A percentile compares a stretch with the other conserved stretches of the same genome.
These are phyloP conservation scores for Phalanger gymnotis DNA, from an alignment of 2,797 vertebrate species.

Conservation along the genomic window DNA sequence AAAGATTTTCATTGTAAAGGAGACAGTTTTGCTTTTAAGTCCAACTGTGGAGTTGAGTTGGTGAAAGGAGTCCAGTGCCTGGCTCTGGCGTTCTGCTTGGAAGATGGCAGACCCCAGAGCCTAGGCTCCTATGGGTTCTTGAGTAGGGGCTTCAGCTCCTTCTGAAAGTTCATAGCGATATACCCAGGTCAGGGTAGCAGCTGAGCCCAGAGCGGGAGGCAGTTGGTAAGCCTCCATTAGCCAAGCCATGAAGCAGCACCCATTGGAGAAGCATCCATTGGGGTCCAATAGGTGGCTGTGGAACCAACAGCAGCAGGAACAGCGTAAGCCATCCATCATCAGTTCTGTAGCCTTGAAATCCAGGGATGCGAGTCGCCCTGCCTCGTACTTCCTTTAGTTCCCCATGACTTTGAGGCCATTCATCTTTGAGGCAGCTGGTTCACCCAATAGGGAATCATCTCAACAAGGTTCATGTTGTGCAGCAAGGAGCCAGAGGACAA, in stretches of 20 bases:
- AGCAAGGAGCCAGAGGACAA: neutral
- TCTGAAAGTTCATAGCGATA: neutral
- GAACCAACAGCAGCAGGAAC: neutral
- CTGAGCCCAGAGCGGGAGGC: neutral
- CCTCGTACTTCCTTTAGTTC: neutral
- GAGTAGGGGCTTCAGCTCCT: neutral
- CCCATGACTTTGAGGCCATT: neutral
- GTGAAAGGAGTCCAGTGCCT: neutral
- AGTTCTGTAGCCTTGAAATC: neutral
- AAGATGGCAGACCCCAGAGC: too few relatives aligned
- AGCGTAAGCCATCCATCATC: neutral
- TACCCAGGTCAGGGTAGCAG: neutral
- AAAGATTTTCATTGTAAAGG: neutral
- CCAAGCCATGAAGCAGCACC: neutral
- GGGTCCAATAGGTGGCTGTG: neutral
- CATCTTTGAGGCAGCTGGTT: neutral
- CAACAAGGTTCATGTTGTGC: neutral
- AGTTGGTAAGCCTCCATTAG: neutral
- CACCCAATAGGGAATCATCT: neutral
- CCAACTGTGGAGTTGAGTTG: neutral
- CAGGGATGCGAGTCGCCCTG: neutral
- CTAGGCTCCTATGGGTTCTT: too few relatives aligned
- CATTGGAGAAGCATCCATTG: neutral
- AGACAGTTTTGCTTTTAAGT: neutral
- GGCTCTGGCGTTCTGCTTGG: neutral